Base-by-base conservation (phyloP, 2,888 invertebrate genomes). In the Chrysolina oricalcia region DNA sequence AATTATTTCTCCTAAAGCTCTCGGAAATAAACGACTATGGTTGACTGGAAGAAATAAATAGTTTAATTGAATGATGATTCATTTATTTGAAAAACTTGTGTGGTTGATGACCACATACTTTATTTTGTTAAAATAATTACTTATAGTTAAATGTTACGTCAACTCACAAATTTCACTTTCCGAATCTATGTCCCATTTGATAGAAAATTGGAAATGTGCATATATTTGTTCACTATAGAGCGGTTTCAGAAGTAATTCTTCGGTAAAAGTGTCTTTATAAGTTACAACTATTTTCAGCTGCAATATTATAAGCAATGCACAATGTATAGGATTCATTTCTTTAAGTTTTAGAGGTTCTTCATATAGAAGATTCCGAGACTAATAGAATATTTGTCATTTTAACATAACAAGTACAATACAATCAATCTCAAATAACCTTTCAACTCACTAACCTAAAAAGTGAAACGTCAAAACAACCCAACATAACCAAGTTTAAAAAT, bases 161-260 rank as follows among this genome's bases (percentile, higher is more conserved):
- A 56, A 80, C 93, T 91, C 90, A 94, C 94, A 92, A 77, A 91
- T 90, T 78, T 91, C 89, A 68, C 74, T 80, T 79, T 90, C 89
- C 70, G 90, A 89, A 78, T 92, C 91, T 62, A 90, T 88, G 78
- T 93, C 91, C 92, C 96, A 95, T 81, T 93, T 89, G 5, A 97
- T 97, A 27, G 95, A 93, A 88, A 98, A 98, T 89, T 98, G 97
- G 88, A 98, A 98, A 87, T 96, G 95, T 13, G 95, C 93, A 86
- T 97, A 96, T 35, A 98, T 91, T 90, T 97, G 95, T 76, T 95
- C 95, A 83, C 93, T 94, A 56, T 93, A 91, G 74, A 98, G 89
- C 0, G 97, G 96, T 88, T 96, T 97, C 43, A 98, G 91, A 82
- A 95, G 92, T 68, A 98, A 90, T 90, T 98, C 97, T 90, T 98